phyloP scores from a whole-genome alignment of 2,113 vertebrate genomes.

The Cyanoliseus patagonus region DNA sequence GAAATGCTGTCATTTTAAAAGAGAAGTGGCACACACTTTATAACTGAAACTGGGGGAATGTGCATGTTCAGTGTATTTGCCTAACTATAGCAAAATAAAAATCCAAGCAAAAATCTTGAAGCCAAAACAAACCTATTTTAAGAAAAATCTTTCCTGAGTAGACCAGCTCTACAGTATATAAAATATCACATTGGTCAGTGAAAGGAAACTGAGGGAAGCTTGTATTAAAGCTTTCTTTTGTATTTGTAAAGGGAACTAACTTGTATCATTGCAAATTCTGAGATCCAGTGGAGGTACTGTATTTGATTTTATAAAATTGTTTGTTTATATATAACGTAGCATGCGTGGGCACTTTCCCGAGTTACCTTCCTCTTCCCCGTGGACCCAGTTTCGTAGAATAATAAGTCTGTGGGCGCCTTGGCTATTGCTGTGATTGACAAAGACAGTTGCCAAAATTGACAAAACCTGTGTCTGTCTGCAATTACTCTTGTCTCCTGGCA shows the following conservation, averaged over 20 bases:
- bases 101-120: background rate
- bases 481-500: background rate
- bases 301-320: background rate
- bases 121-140: background rate
- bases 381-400: background rate
- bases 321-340: background rate
- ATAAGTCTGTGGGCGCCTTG: background rate
- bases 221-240: background rate
- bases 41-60: background rate
- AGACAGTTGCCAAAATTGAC: background rate
- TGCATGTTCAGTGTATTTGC: background rate
- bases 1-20: background rate
- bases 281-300: background rate
- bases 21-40: background rate
- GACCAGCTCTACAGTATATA: constrained; percentile 19
- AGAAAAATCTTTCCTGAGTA: constrained; percentile 57
- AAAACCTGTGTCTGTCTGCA: background rate
- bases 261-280: background rate
- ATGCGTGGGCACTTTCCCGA: background rate
- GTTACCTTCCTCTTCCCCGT: background rate
- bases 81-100: background rate
- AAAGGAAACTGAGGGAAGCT: background rate
- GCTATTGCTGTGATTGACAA: background rate
- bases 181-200: background rate
- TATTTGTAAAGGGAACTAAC: background rate